Base-by-base conservation (phyloP, 2,888 invertebrate species). In the Parnassius apollo region DNA sequence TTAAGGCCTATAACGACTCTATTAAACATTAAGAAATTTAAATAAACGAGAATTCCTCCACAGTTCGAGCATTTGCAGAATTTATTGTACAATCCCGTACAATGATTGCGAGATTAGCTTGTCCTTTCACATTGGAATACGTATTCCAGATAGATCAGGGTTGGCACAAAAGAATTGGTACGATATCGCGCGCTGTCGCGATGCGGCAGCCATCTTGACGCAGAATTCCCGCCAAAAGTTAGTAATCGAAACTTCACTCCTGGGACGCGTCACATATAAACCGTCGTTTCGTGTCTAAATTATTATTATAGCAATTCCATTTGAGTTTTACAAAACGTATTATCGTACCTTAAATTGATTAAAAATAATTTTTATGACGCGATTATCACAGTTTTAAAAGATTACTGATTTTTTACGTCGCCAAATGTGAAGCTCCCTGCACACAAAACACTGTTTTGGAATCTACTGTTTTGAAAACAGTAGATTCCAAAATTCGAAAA, bases 91-190 rank as follows among this genome's bases (percentile, higher is more conserved):
- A 75, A 74, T 74, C 80, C 76, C 76, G 76, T 75, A 79, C 80
- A 84, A 82, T 80, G 82, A 85, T 82, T 77, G 73, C 75, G 71
- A 82, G 84, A 86, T 88, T 85, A 86, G 80, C 80, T 79, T 82
- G 85, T 87, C 86, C 81, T 82, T 82, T 82, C 80, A 77, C 72
- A 73, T 74, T 68, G 72, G 82, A 83, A 86, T 82, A 83, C 78
- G 78, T 76, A 78, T 79, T 76, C 80, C 73, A 72, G 73, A 85
- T 84, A 85, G 83, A 83, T 85, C 78, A 80, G 78, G 77, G 75
- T 72, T 85, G 82, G 83, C 83, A 82, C 84, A 83, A 86, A 91
- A 89, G 89, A 88, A 91, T 88, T 86, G 89, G 85, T 76, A 85
- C 82, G 84, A 84, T 88, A 88, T 87, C 87, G 83, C 75, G 59